These are phyloP conservation scores for Perognathus longimembris DNA, from an alignment of 2,113 vertebrate genomes.

Conservation along the genomic window DNA sequence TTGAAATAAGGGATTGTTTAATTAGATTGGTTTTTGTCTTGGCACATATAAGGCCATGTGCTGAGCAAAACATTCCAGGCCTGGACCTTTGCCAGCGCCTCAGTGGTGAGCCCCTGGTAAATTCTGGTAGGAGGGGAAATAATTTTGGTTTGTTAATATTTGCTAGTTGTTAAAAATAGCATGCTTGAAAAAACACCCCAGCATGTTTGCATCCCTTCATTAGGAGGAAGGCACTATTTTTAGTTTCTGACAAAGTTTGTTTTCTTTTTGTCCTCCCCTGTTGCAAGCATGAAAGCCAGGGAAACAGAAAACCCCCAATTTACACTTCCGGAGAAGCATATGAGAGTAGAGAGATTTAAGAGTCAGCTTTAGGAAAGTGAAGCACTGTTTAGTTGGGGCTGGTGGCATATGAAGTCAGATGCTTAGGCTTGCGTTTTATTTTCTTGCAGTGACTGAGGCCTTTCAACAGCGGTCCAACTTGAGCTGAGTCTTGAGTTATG, in stretches of 20 bases:
- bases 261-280: background rate
- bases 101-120: background rate
- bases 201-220: slow-evolving; percentile 34
- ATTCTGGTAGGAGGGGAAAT: background rate
- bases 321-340: background rate
- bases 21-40: slow-evolving; percentile 38
- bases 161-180: slow-evolving; percentile 70
- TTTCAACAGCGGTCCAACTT: slow-evolving; percentile 34
- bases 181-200: slow-evolving; percentile 54
- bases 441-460: slow-evolving; percentile 36
- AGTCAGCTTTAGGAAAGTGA: background rate
- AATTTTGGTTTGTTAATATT: slow-evolving; percentile 38
- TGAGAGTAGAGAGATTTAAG: background rate
- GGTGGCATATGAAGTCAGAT: background rate
- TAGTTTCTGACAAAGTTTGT: background rate
- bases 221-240: slow-evolving; percentile 40
- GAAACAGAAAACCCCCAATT: background rate
- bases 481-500: background rate
- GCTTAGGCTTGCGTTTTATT: slow-evolving; percentile 9
- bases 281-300: background rate
- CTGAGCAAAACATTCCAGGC: slow-evolving; percentile 28
- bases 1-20: slow-evolving; percentile 71
- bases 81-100: background rate
- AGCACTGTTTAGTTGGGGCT: background rate
- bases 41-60: slow-evolving; percentile 35